phyloP scores from a whole-genome alignment of 1,140 invertebrate genomes.

The Gonatopus flavifemur region DNA sequence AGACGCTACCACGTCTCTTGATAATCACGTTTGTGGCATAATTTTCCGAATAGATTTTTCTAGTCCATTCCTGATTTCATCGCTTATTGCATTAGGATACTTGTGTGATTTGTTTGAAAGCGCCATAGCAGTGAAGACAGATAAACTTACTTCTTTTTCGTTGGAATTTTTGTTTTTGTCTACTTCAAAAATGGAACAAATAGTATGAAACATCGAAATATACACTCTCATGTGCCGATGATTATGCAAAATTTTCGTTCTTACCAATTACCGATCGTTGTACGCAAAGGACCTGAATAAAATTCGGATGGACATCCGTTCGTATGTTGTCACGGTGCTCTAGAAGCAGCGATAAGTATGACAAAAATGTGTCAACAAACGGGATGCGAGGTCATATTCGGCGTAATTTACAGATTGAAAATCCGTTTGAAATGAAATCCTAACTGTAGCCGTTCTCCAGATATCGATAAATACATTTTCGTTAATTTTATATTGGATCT shows the following conservation, averaged over 20 bases:
- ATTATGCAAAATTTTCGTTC: neutral
- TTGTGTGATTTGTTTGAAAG: conserved; percentile 97
- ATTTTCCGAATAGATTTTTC: conserved; percentile 95
- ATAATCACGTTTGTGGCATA: conserved; percentile 79
- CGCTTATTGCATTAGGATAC: conserved; percentile 93
- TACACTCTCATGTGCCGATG: too few relatives aligned
- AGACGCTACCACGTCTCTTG: too few relatives aligned
- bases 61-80: conserved; percentile 78
- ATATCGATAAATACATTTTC: too few relatives aligned
- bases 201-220: neutral
- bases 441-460: too few relatives aligned
- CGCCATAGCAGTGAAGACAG: conserved; percentile 90
- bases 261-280: conserved; percentile 62
- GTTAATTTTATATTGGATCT: too few relatives aligned
- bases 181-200: conserved; percentile 32
- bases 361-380: too few relatives aligned
- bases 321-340: conserved; percentile 84
- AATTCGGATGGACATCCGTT: conserved; percentile 80
- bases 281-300: conserved; percentile 85
- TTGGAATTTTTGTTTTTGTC: conserved; percentile 27
- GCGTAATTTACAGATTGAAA: too few relatives aligned
- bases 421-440: too few relatives aligned
- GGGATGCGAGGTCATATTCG: too few relatives aligned
- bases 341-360: too few relatives aligned
- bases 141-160: conserved; percentile 60